Conservation (phyloP, 2,888 invertebrate genomes). For the Clivina fossor region DNA sequence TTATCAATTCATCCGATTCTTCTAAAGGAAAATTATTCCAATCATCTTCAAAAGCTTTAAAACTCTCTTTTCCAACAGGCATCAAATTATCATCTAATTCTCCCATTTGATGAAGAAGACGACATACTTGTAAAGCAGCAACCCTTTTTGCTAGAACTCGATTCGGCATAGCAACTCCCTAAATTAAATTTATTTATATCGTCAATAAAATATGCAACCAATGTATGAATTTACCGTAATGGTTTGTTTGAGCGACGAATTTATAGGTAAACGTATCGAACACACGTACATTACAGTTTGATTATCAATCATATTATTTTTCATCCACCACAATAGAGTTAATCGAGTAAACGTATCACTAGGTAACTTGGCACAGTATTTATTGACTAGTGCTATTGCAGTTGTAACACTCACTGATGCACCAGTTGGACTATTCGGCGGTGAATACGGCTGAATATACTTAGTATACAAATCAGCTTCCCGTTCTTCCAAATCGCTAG, state of each 20-base stretch:
- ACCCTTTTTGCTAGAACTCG: slow-evolving; percentile 81
- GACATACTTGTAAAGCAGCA: slow-evolving; percentile 86
- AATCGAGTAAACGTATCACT: slow-evolving; percentile 97
- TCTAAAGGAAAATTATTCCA: slow-evolving; percentile 59
- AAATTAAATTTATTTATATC: slow-evolving; percentile 44
- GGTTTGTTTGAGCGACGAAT: slow-evolving; percentile 92
- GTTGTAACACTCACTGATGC: slow-evolving; percentile 75
- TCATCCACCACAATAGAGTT: slow-evolving; percentile 79
- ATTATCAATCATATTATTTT: slow-evolving; percentile 47
- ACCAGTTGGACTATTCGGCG: slow-evolving; percentile 57
- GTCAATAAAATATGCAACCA: slow-evolving; percentile 1
- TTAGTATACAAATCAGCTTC: slow-evolving; percentile 67
- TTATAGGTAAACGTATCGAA: slow-evolving; percentile 85
- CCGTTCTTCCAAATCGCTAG: slow-evolving; percentile 66
- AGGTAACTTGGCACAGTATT: slow-evolving; percentile 96
- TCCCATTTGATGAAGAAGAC: slow-evolving; percentile 76
- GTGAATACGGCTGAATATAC: slow-evolving; percentile 67
- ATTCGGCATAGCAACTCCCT: slow-evolving; percentile 79
- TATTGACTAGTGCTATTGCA: slow-evolving; percentile 91
- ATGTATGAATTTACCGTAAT: slow-evolving; percentile 64
- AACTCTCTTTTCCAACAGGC: slow-evolving; percentile 93
- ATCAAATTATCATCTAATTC: slow-evolving; percentile 91
- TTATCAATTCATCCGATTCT: slow-evolving; percentile 51
- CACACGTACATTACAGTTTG: slow-evolving; percentile 63
- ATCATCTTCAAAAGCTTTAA: slow-evolving; percentile 72